A percentile compares a stretch with the other conserved stretches of the same genome.
Conservation (phyloP, 2,797 vertebrate species). For the Leptatherina wallacei region DNA sequence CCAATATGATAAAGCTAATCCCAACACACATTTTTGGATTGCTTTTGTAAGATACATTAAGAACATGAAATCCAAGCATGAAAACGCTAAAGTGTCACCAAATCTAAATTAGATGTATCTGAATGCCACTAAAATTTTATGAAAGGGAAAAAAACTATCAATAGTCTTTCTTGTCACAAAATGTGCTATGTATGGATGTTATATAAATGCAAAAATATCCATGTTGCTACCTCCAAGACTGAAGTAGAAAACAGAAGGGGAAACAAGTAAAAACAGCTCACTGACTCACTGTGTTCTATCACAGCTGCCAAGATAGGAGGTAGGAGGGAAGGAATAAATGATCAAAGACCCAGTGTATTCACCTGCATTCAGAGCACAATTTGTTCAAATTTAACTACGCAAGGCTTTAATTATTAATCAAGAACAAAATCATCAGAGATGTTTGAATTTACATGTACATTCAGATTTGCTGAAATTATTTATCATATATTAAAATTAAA, state of each 20-base stretch:
- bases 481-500: neutral
- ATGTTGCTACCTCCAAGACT: constrained; percentile 13
- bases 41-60: neutral
- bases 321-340: constrained; percentile 56
- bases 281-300: constrained; percentile 53
- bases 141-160: neutral
- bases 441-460: neutral
- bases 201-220: constrained; percentile 16
- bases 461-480: constrained; percentile 1
- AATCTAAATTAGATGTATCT: neutral
- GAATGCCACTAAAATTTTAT: neutral
- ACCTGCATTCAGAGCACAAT: constrained; percentile 51
- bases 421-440: constrained; percentile 1
- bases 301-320: constrained; percentile 48
- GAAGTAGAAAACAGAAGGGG: constrained; percentile 25
- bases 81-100: neutral
- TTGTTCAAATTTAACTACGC: constrained; percentile 54
- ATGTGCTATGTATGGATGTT: neutral
- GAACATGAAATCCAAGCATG: neutral
- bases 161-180: neutral
- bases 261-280: constrained; percentile 44
- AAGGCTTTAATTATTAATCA: constrained; percentile 10
- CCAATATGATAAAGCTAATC: constrained; percentile 23
- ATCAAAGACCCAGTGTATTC: constrained; percentile 47
- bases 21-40: neutral